Evolutionary conservation across 2,888 invertebrate species (phyloP).

Genomic region (Morpho helenor): DNA sequence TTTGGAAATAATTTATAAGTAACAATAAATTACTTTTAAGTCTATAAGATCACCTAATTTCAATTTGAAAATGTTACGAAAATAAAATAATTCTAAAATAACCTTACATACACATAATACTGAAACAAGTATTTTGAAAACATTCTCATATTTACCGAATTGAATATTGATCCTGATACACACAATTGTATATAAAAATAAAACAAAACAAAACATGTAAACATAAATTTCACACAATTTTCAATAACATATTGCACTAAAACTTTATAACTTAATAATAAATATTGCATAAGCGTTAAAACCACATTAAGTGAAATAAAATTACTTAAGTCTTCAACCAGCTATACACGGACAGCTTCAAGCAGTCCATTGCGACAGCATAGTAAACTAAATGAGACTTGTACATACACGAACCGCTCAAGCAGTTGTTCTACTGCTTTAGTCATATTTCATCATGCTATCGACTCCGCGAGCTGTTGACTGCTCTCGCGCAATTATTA

Average conservation of each 20-base stretch:
- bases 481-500: too few relatives aligned
- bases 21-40: constrained; percentile 73
- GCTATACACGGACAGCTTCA: too few relatives aligned
- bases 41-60: constrained; percentile 70
- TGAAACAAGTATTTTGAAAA: constrained; percentile 59
- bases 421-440: too few relatives aligned
- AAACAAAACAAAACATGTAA: constrained; percentile 69
- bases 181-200: constrained; percentile 53
- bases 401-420: too few relatives aligned
- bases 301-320: constrained; percentile 63
- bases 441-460: too few relatives aligned
- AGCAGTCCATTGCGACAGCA: too few relatives aligned
- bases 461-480: too few relatives aligned
- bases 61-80: constrained; percentile 58
- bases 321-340: constrained; percentile 45
- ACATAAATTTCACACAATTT: constrained; percentile 73
- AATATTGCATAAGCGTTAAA: constrained; percentile 74
- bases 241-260: constrained; percentile 77
- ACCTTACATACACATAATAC: constrained; percentile 74
- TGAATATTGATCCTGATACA: constrained; percentile 42
- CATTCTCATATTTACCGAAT: constrained; percentile 53
- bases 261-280: constrained; percentile 75
- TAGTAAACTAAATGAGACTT: too few relatives aligned
- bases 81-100: constrained; percentile 46
- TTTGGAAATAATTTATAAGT: constrained; percentile 73